phyloP scores from a whole-genome alignment of 2,797 vertebrate genomes.

The Platalea minor region DNA sequence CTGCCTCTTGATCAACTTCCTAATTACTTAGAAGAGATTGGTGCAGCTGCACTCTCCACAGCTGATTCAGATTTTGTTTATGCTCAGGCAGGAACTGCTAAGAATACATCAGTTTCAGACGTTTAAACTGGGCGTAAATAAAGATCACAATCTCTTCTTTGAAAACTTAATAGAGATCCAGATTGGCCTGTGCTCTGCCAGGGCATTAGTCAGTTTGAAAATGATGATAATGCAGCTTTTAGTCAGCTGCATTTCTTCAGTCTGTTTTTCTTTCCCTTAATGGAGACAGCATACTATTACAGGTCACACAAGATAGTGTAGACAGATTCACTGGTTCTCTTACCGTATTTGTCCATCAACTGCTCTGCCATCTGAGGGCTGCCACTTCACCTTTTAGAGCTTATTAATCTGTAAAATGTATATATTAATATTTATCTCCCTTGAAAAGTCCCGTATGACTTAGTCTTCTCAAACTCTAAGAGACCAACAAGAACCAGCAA shows the following conservation, averaged over 20 bases:
- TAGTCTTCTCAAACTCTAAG: neutral
- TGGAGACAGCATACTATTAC: neutral
- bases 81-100: neutral
- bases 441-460: neutral
- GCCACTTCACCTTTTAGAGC: neutral
- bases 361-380: neutral
- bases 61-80: neutral
- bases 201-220: neutral
- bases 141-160: neutral
- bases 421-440: neutral
- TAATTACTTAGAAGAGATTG: neutral
- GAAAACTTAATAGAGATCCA: neutral
- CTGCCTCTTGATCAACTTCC: neutral
- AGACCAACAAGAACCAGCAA: neutral
- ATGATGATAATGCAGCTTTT: neutral
- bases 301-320: neutral
- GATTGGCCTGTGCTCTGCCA: neutral
- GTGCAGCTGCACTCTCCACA: neutral
- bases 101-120: neutral
- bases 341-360: neutral
- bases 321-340: neutral
- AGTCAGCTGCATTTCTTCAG: neutral
- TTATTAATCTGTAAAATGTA: neutral
- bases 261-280: neutral
- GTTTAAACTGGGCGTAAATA: neutral